A percentile compares a stretch with the other conserved stretches of the same genome.
Evolutionary conservation across 2,113 vertebrate species (phyloP).

Genomic region (Pyxicephalus adspersus): DNA sequence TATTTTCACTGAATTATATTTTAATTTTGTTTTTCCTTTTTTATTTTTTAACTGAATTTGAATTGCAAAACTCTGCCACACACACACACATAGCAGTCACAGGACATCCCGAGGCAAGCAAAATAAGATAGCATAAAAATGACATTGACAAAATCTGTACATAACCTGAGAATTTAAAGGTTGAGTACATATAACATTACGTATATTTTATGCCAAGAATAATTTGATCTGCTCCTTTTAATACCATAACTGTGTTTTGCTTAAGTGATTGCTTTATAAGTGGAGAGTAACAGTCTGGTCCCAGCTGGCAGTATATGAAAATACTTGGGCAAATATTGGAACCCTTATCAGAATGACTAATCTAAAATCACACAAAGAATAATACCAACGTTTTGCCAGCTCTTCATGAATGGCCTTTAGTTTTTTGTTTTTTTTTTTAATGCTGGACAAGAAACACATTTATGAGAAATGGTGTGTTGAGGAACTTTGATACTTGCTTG

Average conservation of each 20-base stretch:
- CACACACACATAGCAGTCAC: not conserved
- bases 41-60: not conserved
- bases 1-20: no score
- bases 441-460: conserved; percentile 44
- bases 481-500: conserved; percentile 28
- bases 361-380: conserved; percentile 52
- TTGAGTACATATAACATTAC: conserved; percentile 47
- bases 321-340: conserved; percentile 54
- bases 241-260: conserved; percentile 52
- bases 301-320: conserved; percentile 51
- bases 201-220: conserved; percentile 40
- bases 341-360: conserved; percentile 51
- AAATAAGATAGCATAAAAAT: not conserved
- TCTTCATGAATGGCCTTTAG: conserved; percentile 46
- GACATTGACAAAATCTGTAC: conserved; percentile 10
- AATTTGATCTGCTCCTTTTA: conserved; percentile 47
- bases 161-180: conserved; percentile 45
- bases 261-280: conserved; percentile 57
- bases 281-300: conserved; percentile 49
- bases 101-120: not conserved
- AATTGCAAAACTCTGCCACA: not conserved
- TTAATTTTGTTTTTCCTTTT: no score
- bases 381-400: conserved; percentile 45
- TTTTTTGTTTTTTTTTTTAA: conserved; percentile 5
- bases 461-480: not conserved